Conservation (phyloP, 2,888 invertebrate species). For the Eledone cirrhosa region DNA sequence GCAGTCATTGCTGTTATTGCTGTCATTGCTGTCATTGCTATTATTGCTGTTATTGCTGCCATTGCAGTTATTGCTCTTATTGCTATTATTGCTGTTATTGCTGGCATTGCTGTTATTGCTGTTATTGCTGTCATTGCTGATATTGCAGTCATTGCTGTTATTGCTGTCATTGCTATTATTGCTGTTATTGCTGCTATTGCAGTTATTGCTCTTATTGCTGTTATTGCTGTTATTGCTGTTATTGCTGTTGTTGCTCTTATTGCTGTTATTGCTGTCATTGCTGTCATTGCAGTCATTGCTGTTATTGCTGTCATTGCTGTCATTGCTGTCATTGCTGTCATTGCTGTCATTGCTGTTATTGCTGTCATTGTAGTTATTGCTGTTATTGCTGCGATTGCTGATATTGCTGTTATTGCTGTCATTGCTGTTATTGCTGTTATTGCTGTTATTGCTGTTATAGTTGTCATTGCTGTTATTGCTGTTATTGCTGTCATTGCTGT, state of each 20-base stretch:
- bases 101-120: no score
- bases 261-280: no score
- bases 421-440: no score
- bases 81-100: constrained; percentile 25
- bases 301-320: constrained; percentile 11
- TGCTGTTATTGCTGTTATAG: no score
- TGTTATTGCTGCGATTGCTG: no score
- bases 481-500: not conserved
- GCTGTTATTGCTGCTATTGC: no score
- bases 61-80: no score
- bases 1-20: constrained; percentile 7
- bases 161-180: not conserved
- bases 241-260: not conserved
- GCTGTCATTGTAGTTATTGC: no score
- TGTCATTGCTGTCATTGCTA: constrained; percentile 9
- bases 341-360: not conserved
- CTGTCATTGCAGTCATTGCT: constrained; percentile 7
- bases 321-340: not conserved
- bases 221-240: no score
- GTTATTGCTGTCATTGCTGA: no score
- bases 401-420: not conserved
- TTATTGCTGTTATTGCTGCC: no score
- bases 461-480: constrained; percentile 15
- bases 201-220: no score
- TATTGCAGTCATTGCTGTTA: not conserved